Evolutionary conservation across 2,888 invertebrate species (phyloP), one percentile per base, ranked within the genome.

Genomic region (Belgica antarctica): DNA sequence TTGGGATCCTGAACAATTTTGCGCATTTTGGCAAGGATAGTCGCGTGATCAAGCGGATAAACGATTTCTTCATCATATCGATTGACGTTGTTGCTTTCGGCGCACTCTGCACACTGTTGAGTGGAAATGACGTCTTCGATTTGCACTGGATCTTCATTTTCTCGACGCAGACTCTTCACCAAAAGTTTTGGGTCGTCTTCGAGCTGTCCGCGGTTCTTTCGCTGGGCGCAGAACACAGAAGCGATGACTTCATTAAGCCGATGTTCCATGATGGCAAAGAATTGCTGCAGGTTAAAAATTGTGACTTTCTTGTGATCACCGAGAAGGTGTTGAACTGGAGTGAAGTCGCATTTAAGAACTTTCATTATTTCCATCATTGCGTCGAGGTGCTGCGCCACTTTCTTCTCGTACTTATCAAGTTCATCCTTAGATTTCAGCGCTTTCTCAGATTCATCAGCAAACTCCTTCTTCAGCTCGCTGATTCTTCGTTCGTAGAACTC

Each of bases 251-350:
- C 80, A 74, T 83, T 82, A 2, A 83, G 79, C 61, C 84, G 83
- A 0, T 77, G 72, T 74, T 85, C 85, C 2, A 85, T 75, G 19
- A 85, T 79, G 71, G 79, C 78, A 0, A 85, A 77, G 74, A 84
- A 85, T 70, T 82, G 81, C 19, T 77, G 73, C 1, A 84, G 81
- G 74, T 85, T 85, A 76, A 83, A 82, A 46, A 81, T 80, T 77
- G 87, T 79, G 74, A 88, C 77, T 74, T 83, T 80, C 73, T 81
- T 78, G 78, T 87, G 79, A 78, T 85, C 78, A n/a, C 87, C 80
- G 46, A 86, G 76, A 12, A 84, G 76, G 0, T 84, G 73, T 70
- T 83, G 72, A 62, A 84, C 74, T 62, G 86, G 83, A 15, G 81
- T 75, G 70, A 77, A 75, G 75, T 85, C 83, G 63, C 83, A 82